phyloP scores from a whole-genome alignment of 2,113 vertebrate species.

The Semnopithecus entellus region DNA sequence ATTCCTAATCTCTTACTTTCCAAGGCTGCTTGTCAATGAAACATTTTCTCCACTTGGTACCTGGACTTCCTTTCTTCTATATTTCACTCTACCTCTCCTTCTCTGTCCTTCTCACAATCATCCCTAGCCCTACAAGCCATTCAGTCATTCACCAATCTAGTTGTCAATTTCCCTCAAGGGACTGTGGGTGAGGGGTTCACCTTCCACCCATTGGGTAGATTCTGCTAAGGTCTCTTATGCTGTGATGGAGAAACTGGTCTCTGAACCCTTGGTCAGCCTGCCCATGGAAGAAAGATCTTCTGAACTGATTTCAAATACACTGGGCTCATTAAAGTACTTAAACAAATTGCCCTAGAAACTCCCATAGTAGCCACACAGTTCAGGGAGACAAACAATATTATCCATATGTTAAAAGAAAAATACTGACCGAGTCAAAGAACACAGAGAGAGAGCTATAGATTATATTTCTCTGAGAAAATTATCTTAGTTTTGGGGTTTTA shows the following conservation, averaged over 20 bases:
- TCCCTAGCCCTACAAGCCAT: not conserved
- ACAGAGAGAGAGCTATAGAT: constrained; percentile 24
- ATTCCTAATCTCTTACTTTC: constrained; percentile 34
- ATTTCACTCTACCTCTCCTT: not conserved
- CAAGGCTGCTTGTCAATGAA: not conserved
- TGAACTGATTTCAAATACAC: constrained; percentile 62
- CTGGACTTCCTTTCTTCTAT: not conserved
- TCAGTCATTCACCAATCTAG: not conserved
- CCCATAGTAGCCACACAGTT: constrained; percentile 72
- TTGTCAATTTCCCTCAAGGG: constrained; percentile 11
- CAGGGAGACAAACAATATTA: constrained; percentile 72
- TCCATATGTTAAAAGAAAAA: constrained; percentile 75
- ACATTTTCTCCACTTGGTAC: constrained; percentile 31
- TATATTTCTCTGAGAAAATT: constrained; percentile 65
- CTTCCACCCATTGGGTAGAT: constrained; percentile 34
- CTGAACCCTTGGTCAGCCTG: constrained; percentile 49
- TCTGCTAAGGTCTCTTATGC: constrained; percentile 28
- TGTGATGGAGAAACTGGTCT: constrained; percentile 61
- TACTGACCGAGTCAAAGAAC: constrained; percentile 62
- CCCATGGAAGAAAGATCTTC: constrained; percentile 54
- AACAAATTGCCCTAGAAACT: constrained; percentile 74
- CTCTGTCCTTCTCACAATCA: not conserved
- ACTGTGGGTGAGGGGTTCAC: constrained; percentile 2
- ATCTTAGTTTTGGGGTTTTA: constrained; percentile 61
- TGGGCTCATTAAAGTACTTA: constrained; percentile 71